Conservation (phyloP, 1,140 invertebrate genomes). For the Planococcus citri region DNA sequence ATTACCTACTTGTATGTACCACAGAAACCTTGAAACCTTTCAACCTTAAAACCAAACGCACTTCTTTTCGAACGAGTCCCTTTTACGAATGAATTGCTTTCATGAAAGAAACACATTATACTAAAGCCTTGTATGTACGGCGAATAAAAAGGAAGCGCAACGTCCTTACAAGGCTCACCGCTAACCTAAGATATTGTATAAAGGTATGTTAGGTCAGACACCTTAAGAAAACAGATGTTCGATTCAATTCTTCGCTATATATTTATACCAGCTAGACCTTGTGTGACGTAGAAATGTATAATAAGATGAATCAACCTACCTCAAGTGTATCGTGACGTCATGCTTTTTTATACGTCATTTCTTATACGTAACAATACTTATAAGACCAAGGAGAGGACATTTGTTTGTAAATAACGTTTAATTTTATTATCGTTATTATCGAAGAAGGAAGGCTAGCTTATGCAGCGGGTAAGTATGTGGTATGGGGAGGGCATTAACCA, state of each 20-base stretch:
- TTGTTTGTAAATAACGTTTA: not conserved
- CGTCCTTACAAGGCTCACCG: constrained; percentile 10
- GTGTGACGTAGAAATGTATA: not conserved
- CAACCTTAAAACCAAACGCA: too few species aligned
- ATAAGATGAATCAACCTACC: not conserved
- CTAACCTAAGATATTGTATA: not conserved
- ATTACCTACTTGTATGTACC: too few species aligned
- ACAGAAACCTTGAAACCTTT: too few species aligned
- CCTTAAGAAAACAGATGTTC: constrained; percentile 20
- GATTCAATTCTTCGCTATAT: not conserved
- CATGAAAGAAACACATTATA: not conserved
- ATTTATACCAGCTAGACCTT: too few species aligned
- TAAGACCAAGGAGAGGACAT: not conserved
- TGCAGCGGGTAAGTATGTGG: too few species aligned
- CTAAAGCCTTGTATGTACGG: too few species aligned
- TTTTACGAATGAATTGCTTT: not conserved
- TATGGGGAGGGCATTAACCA: too few species aligned
- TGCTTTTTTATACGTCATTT: not conserved
- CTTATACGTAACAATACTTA: not conserved
- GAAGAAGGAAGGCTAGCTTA: too few species aligned
- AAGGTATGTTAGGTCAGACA: constrained; percentile 14
- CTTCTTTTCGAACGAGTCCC: not conserved
- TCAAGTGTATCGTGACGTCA: not conserved
- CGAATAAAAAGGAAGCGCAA: constrained; percentile 15
- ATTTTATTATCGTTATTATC: too few species aligned